Conservation (phyloP, 1,140 invertebrate species). For the Zaprionus vittiger region DNA sequence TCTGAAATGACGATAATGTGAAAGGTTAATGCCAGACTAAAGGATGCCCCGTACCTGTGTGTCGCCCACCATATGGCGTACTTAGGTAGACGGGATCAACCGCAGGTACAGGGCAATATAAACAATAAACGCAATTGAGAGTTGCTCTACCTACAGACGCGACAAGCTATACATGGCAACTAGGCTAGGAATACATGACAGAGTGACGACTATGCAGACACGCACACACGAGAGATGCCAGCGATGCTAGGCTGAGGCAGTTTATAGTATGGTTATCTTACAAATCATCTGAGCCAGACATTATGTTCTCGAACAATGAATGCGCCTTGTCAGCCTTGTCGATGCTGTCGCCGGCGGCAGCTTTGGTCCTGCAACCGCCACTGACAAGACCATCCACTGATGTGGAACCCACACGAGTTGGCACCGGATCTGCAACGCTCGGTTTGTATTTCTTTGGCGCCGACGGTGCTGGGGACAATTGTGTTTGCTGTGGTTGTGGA, state of each 20-base stretch:
- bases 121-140: not conserved
- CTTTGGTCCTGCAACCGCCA: slow-evolving; percentile 43
- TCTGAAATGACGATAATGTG: slow-evolving; percentile 1
- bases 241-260: not conserved
- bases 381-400: slow-evolving; percentile 58
- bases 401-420: slow-evolving; percentile 9
- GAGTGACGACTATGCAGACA: not conserved
- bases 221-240: slow-evolving; percentile 12
- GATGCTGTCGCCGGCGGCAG: slow-evolving; percentile 48
- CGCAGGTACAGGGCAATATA: slow-evolving; percentile 4
- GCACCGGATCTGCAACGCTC: not conserved
- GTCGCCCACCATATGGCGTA: not conserved
- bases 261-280: slow-evolving; percentile 6
- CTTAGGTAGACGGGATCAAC: not conserved
- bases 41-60: not conserved
- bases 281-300: slow-evolving; percentile 56
- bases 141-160: slow-evolving; percentile 8
- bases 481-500: not conserved
- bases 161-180: not conserved
- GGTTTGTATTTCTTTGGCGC: slow-evolving; percentile 53
- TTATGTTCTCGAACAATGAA: slow-evolving; percentile 62
- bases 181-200: slow-evolving; percentile 2
- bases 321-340: slow-evolving; percentile 50
- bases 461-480: not conserved
- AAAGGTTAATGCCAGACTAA: not conserved